Base-by-base conservation (phyloP, 2,113 vertebrate genomes). In the Hiodon tergisus region DNA sequence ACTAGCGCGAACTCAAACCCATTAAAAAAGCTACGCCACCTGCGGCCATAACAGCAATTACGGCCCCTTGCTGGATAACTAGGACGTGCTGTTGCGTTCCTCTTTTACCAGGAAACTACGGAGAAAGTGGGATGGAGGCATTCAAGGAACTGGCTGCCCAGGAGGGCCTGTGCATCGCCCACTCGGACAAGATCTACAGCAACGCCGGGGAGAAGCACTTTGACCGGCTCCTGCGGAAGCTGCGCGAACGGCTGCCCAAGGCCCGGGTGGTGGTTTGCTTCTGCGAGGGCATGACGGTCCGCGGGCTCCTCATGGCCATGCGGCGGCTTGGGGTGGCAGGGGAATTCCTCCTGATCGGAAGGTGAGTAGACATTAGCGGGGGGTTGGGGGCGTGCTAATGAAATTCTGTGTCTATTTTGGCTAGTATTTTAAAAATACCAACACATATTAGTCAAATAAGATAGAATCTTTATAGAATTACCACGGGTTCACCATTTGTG, bases 151-250 rank as follows among this genome's bases (percentile, higher is more conserved):
- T 99, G 68, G 97, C 95, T 61, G 89, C 96, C 16, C 96, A 97
- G 85, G 96, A 97, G 68, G 95, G 96, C 52, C 90, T 99, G 72
- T 99, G 97, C 83, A 93, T 99, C 73, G 95, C 97, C 69, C 95
- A 97, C 78, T 97, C 96, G 5, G 97, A 98, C 88, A 99, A 99
- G 85, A 99, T 99, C 91, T 99, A 99, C 90, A 98, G 96, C 89
- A 99, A 98, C 0, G 96, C 97, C 0, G 97, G 96, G 0, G 97
- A 99, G 83, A 98, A 94, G 86, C 94, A 94, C 81, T 99, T 96
- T 80, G 97, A 99, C 78, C 88, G 96, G n/a, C 91, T 99, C 67
- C 91, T 99, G 69, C 90, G 94, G 82, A 99, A 98, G 78, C 93
- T 99, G 75, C 87, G 96, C 0, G 95, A 97, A 77, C 89, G 96